Evolutionary conservation across 2,113 vertebrate genomes (phyloP).

Genomic region (Aplodontia rufa): DNA sequence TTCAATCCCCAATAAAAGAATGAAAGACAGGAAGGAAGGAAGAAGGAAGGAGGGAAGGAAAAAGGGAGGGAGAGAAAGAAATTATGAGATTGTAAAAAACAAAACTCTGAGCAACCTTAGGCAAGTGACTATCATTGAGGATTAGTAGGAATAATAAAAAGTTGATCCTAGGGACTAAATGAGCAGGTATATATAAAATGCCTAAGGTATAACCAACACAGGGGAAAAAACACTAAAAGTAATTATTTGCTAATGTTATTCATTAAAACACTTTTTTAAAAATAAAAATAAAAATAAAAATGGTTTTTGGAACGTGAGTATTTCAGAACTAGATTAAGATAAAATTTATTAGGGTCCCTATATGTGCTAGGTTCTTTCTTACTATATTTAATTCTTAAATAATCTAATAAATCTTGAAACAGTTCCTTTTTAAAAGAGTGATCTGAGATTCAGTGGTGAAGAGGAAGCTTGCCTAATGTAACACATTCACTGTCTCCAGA

Average conservation of each 20-base stretch:
- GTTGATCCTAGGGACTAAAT: not conserved
- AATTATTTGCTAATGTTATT: not conserved
- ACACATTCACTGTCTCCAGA: not conserved
- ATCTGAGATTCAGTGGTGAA: not conserved
- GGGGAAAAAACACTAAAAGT: not conserved
- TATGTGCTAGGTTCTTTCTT: not conserved
- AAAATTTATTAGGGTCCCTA: not conserved
- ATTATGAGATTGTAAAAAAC: not conserved
- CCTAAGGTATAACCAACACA: not conserved
- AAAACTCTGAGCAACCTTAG: not conserved
- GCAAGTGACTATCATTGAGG: not conserved
- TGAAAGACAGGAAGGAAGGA: too few species aligned
- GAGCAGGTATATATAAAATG: not conserved
- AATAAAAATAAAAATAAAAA: too few species aligned
- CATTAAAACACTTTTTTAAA: slow-evolving; percentile 19
- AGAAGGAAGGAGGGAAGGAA: too few species aligned
- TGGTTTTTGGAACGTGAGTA: not conserved
- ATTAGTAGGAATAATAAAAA: not conserved
- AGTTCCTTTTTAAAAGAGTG: not conserved
- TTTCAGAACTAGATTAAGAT: not conserved
- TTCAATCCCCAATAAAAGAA: too few species aligned
- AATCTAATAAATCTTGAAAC: not conserved
- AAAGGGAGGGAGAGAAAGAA: too few species aligned
- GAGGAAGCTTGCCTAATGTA: not conserved
- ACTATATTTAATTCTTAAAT: not conserved